These are phyloP conservation scores for Pao palembangensis DNA, from an alignment of 2,113 vertebrate genomes.

Conservation along the genomic window DNA sequence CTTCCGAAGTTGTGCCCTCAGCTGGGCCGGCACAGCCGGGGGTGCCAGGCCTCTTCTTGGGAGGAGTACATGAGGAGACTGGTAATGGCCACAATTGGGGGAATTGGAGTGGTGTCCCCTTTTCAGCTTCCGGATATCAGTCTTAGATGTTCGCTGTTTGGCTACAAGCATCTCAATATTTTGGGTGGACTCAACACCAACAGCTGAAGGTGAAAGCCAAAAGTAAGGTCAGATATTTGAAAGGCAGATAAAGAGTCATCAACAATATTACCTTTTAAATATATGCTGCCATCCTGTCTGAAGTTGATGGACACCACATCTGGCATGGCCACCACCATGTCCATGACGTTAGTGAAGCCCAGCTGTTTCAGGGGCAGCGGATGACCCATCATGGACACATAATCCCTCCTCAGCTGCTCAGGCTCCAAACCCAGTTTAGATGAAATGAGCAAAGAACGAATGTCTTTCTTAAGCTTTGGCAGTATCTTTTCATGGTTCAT, in stretches of 20 bases:
- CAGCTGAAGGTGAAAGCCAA: slow-evolving; percentile 62
- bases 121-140: slow-evolving; percentile 18
- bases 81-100: not conserved
- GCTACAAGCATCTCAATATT: slow-evolving; percentile 80
- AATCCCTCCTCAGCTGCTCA: slow-evolving; percentile 79
- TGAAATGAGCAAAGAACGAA: slow-evolving; percentile 83
- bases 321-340: slow-evolving; percentile 84
- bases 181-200: slow-evolving; percentile 81
- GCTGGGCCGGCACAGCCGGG: slow-evolving; percentile 70
- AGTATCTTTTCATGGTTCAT: slow-evolving; percentile 74
- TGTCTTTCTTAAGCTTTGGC: slow-evolving; percentile 80
- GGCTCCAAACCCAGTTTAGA: slow-evolving; percentile 79
- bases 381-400: slow-evolving; percentile 77
- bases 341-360: slow-evolving; percentile 81
- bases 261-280: slow-evolving; percentile 76
- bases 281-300: slow-evolving; percentile 51
- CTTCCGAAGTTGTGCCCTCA: slow-evolving; percentile 81
- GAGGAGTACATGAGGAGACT: slow-evolving; percentile 11
- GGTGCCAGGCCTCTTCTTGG: slow-evolving; percentile 65
- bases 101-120: not conserved
- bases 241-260: not conserved
- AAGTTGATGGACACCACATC: slow-evolving; percentile 77
- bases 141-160: slow-evolving; percentile 70
- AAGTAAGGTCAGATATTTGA: not conserved
- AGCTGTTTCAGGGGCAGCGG: slow-evolving; percentile 78